Evolutionary conservation across 37 sponge, comb jelly and placozoan genomes (phyloP).

Genomic region (Hormiphora californensis): DNA sequence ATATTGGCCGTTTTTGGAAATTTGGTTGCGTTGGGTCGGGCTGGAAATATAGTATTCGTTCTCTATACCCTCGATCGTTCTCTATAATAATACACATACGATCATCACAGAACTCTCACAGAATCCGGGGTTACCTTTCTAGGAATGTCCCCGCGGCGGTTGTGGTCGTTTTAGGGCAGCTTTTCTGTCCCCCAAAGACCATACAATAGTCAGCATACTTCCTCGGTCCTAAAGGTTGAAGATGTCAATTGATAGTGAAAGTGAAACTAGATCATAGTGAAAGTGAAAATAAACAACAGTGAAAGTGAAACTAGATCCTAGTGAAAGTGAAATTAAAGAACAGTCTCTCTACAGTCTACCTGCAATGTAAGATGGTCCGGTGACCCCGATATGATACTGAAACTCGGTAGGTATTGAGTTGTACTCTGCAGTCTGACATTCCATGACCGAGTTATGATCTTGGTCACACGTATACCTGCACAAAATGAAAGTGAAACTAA

Average conservation of each 20-base stretch:
- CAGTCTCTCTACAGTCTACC: too few species aligned
- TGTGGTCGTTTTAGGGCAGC: background rate
- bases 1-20: too few species aligned
- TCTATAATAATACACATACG: background rate
- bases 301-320: too few species aligned
- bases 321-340: too few species aligned
- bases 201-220: constrained; percentile 42
- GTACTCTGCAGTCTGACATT: background rate
- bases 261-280: too few species aligned
- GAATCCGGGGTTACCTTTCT: background rate
- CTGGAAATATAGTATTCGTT: too few species aligned
- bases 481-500: too few species aligned
- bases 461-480: background rate
- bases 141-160: background rate
- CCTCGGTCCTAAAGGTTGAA: too few species aligned
- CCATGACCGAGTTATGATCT: background rate
- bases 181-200: background rate
- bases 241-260: too few species aligned
- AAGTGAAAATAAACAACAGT: too few species aligned
- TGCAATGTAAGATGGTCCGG: too few species aligned
- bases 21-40: too few species aligned
- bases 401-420: background rate
- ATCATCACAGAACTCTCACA: background rate
- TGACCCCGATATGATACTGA: constrained; percentile 11
- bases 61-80: background rate